These are phyloP conservation scores for Oreotrochilus melanogaster DNA, from an alignment of 2,113 vertebrate genomes.

Conservation along the genomic window DNA sequence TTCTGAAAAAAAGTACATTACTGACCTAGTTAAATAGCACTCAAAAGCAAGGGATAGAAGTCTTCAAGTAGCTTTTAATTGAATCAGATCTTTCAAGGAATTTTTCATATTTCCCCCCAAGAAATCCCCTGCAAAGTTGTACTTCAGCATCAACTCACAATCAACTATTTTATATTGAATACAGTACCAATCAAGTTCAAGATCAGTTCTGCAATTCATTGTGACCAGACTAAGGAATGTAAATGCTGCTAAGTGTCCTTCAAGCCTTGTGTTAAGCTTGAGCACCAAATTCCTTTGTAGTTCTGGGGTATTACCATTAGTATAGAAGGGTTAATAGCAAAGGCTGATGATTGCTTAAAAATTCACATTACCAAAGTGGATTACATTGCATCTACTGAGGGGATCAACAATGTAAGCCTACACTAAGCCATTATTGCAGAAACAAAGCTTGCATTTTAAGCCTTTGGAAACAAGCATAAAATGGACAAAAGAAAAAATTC, in stretches of 20 bases:
- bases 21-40: not conserved
- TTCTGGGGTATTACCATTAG: constrained; percentile 79
- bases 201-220: constrained; percentile 70
- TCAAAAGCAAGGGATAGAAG: constrained; percentile 1
- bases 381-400: constrained; percentile 88
- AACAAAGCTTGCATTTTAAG: constrained; percentile 92
- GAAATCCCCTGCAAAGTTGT: constrained; percentile 38
- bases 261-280: constrained; percentile 65
- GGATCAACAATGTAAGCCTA: constrained; percentile 88
- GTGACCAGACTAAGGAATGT: constrained; percentile 75
- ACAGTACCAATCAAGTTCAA: constrained; percentile 75
- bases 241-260: constrained; percentile 75
- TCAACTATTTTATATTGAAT: constrained; percentile 65
- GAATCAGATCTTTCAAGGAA: constrained; percentile 37
- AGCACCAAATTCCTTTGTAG: constrained; percentile 73
- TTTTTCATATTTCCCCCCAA: constrained; percentile 57
- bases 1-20: not conserved
- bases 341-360: constrained; percentile 85
- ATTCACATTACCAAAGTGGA: constrained; percentile 90
- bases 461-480: constrained; percentile 87
- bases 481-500: constrained; percentile 88
- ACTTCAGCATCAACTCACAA: constrained; percentile 67
- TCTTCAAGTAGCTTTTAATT: constrained; percentile 46
- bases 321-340: constrained; percentile 84
- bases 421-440: constrained; percentile 86